These are phyloP conservation scores for Thamnophis elegans DNA, from an alignment of 2,797 vertebrate species.

Conservation along the genomic window DNA sequence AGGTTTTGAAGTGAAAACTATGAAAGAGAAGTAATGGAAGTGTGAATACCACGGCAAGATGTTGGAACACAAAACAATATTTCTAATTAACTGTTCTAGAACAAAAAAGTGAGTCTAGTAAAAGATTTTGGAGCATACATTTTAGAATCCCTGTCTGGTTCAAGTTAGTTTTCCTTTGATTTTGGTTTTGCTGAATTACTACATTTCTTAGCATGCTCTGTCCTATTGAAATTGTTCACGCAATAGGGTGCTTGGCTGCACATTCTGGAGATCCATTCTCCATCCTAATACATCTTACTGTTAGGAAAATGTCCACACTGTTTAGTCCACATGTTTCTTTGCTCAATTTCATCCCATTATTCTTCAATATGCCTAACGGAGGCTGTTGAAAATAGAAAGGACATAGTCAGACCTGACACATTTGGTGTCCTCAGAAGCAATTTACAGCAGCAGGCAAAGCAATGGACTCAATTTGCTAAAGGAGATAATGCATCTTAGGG, in stretches of 20 bases:
- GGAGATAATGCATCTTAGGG: slow-evolving; percentile 62
- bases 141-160: slow-evolving; percentile 53
- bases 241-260: slow-evolving; percentile 52
- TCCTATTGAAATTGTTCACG: slow-evolving; percentile 65
- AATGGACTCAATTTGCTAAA: slow-evolving; percentile 68
- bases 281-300: slow-evolving; percentile 68
- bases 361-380: slow-evolving; percentile 65
- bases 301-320: slow-evolving; percentile 67
- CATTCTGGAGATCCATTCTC: slow-evolving; percentile 63
- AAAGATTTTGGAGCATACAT: slow-evolving; percentile 52
- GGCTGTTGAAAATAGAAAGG: slow-evolving; percentile 63
- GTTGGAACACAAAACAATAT: not conserved
- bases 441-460: slow-evolving; percentile 66
- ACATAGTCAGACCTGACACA: slow-evolving; percentile 67
- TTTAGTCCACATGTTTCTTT: slow-evolving; percentile 67
- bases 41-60: not conserved
- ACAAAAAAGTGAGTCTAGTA: slow-evolving; percentile 56
- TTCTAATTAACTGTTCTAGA: not conserved
- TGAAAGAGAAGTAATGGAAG: not conserved
- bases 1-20: not conserved
- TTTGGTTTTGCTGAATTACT: slow-evolving; percentile 25
- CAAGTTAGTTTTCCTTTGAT: slow-evolving; percentile 52
- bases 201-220: slow-evolving; percentile 43
- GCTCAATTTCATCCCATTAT: slow-evolving; percentile 71
- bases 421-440: slow-evolving; percentile 68